Percentiles rank a stretch among this genome's conserved stretches.
Conservation (phyloP, 2,797 vertebrate genomes). For the Podarcis lilfordi region DNA sequence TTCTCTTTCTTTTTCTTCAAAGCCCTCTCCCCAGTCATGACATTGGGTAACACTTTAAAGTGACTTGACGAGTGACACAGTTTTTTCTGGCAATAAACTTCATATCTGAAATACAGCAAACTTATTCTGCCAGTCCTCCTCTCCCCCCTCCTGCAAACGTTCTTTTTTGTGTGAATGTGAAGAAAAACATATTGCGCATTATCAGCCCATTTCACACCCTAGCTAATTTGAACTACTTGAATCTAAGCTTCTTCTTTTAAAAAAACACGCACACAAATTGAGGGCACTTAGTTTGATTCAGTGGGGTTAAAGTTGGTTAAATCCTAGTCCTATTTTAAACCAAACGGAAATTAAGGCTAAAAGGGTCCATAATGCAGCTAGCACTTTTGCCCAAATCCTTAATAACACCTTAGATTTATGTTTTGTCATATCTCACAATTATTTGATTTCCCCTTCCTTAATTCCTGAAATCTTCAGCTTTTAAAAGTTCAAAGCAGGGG, state of each 20-base stretch:
- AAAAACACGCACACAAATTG: background rate
- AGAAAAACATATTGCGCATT: background rate
- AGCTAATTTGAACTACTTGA: background rate
- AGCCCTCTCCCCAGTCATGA: background rate
- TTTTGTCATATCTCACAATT: background rate
- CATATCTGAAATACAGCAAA: conserved; percentile 5
- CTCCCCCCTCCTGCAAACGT: background rate
- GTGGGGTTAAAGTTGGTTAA: background rate
- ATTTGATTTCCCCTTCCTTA: background rate
- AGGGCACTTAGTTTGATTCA: background rate
- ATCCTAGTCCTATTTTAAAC: background rate
- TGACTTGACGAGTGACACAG: background rate
- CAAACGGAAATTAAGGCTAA: background rate
- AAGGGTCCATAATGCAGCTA: background rate
- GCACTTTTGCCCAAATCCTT: background rate
- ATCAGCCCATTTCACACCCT: background rate
- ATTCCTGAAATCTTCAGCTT: background rate
- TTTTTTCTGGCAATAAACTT: background rate
- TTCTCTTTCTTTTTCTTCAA: background rate
- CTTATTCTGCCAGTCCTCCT: background rate
- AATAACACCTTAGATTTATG: background rate
- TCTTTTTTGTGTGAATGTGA: background rate
- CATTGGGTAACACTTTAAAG: background rate
- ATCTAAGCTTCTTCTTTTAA: background rate
- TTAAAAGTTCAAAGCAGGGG: background rate